Evolutionary conservation across 2,113 vertebrate genomes (phyloP).

Genomic region (Nettapus auritus): DNA sequence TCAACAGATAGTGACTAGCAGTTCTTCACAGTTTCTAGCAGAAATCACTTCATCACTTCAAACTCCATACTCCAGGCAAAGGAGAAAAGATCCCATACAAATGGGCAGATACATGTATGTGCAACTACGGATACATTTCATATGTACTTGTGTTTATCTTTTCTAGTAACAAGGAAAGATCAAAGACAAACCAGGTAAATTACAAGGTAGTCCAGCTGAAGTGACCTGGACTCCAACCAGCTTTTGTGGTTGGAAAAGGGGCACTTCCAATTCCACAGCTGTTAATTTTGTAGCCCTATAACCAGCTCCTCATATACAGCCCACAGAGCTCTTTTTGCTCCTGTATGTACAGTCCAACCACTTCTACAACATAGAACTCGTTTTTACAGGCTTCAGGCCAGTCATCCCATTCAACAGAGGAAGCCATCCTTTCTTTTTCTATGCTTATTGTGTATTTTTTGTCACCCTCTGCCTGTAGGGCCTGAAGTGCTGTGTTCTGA

Average conservation of each 20-base stretch:
- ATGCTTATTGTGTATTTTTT: neutral
- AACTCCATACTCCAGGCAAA: neutral
- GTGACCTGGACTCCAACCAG: neutral
- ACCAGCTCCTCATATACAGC: neutral
- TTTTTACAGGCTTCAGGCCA: neutral
- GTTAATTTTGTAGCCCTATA: neutral
- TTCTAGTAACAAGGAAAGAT: neutral
- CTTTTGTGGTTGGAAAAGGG: neutral
- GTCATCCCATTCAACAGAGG: neutral
- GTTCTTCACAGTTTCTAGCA: neutral
- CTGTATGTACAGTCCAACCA: neutral
- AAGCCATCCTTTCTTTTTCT: neutral
- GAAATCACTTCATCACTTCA: neutral
- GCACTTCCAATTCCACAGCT: neutral
- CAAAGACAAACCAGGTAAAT: neutral
- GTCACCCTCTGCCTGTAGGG: neutral
- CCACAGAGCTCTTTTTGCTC: neutral
- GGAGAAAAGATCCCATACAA: neutral
- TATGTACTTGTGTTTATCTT: neutral
- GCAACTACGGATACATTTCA: neutral
- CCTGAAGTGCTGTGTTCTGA: neutral
- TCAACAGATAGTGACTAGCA: neutral
- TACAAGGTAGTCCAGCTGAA: neutral
- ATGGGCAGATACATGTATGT: accelerated
- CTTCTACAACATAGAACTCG: neutral